A percentile compares a stretch with the other conserved stretches of the same genome.
Conservation (phyloP, 1,140 invertebrate genomes). For the Sarcophaga peregrina region DNA sequence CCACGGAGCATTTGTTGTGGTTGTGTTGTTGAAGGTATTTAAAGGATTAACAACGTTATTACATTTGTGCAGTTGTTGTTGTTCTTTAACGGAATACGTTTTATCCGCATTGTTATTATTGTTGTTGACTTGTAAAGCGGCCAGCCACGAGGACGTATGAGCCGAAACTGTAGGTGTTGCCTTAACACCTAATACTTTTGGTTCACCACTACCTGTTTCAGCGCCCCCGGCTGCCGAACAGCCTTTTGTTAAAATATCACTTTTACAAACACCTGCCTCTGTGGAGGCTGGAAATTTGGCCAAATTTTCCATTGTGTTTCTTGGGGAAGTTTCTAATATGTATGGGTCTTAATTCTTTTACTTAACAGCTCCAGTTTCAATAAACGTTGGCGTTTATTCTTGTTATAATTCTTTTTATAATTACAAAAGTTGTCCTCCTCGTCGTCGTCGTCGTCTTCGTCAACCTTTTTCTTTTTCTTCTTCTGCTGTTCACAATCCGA, state of each 20-base stretch:
- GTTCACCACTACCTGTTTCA: not conserved
- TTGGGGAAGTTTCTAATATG: not conserved
- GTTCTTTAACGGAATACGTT: not conserved
- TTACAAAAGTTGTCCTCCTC: not conserved
- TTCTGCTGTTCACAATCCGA: not conserved
- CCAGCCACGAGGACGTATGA: conserved; percentile 19
- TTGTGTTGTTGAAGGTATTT: not conserved
- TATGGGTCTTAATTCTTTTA: not conserved
- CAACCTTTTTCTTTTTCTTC: not conserved
- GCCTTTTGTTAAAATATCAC: not conserved
- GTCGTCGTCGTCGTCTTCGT: not conserved
- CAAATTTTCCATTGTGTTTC: conserved; percentile 20
- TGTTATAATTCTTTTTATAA: not conserved
- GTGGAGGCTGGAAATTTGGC: conserved; percentile 13
- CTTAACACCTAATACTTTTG: not conserved
- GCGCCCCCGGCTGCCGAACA: conserved; percentile 9
- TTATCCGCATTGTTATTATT: conserved; percentile 31
- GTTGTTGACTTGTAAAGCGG: conserved; percentile 28
- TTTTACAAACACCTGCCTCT: not conserved
- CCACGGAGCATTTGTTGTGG: not conserved
- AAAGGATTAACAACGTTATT: not conserved
- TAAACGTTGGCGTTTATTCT: conserved; percentile 30
- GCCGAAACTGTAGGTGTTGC: not conserved
- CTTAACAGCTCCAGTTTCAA: not conserved
- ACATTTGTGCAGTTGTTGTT: not conserved